Percentiles rank a stretch among this genome's conserved stretches.
phyloP scores from a whole-genome alignment of 2,888 invertebrate species.

The Drosophila sordidapex region DNA sequence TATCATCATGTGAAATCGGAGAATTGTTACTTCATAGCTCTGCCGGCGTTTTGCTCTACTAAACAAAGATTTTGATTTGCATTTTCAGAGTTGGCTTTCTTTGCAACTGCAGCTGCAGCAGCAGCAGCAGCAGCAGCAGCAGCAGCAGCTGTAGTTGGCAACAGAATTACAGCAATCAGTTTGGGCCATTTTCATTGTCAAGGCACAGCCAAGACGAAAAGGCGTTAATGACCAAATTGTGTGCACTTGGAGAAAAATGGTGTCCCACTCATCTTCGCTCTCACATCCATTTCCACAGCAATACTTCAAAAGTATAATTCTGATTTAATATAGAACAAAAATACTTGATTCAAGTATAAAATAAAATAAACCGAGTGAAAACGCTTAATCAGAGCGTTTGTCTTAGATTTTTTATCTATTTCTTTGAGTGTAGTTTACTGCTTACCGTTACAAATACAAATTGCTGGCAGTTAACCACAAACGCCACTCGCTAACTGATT shows the following conservation, averaged over 20 bases:
- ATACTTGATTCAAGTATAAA: neutral
- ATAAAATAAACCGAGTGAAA: neutral
- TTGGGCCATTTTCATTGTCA: conserved; percentile 73
- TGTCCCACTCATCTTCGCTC: neutral
- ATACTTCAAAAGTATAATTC: neutral
- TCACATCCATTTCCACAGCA: neutral
- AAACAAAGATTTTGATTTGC: conserved; percentile 72
- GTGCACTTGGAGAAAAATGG: conserved; percentile 15
- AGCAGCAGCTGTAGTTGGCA: conserved; percentile 4
- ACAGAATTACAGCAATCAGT: conserved; percentile 69
- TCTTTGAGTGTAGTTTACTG: neutral
- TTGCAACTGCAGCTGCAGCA: conserved; percentile 8
- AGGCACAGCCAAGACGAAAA: conserved; percentile 39
- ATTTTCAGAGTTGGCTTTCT: conserved; percentile 18
- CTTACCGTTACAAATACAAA: conserved; percentile 71
- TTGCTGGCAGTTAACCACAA: conserved; percentile 64
- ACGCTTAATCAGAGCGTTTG: neutral
- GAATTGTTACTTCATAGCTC: conserved; percentile 61
- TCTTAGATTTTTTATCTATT: neutral
- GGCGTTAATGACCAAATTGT: conserved; percentile 79
- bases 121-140: conserved; percentile 9
- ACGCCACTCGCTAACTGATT: conserved; percentile 51
- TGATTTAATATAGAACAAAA: too few relatives aligned
- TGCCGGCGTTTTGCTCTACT: conserved; percentile 72
- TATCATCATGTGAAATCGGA: conserved; percentile 67